phyloP scores from a whole-genome alignment of 2,888 invertebrate genomes.

The Drosophila incognita region DNA sequence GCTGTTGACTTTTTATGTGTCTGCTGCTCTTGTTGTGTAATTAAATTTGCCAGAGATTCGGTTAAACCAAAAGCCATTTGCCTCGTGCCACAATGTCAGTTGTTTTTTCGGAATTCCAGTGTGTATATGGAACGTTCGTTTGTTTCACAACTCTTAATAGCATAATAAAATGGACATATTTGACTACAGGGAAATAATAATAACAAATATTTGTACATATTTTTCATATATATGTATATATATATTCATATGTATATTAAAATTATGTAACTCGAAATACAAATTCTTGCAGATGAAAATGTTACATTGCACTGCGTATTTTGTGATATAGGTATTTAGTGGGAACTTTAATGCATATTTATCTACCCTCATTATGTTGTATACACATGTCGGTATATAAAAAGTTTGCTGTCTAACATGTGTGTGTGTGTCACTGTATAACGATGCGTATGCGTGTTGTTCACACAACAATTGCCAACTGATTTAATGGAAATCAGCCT shows the following conservation, averaged over 20 bases:
- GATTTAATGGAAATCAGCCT: conserved; percentile 25
- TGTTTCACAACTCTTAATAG: neutral
- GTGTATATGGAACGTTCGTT: neutral
- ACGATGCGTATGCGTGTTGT: conserved; percentile 38
- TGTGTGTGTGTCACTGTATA: conserved; percentile 5
- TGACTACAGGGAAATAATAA: neutral
- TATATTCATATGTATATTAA: neutral
- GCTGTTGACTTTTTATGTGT: conserved; percentile 8
- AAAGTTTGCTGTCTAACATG: neutral
- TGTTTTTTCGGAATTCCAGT: neutral
- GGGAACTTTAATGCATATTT: neutral
- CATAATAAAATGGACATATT: neutral
- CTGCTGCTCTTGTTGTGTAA: conserved; percentile 37
- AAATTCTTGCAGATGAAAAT: neutral
- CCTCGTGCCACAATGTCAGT: neutral
- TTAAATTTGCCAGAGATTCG: conserved; percentile 50
- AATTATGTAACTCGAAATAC: neutral
- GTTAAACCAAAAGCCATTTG: conserved; percentile 5
- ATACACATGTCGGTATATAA: neutral
- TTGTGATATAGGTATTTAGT: neutral
- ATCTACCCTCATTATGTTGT: neutral
- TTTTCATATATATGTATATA: neutral
- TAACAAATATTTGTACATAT: neutral
- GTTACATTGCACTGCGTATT: neutral
- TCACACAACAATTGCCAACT: conserved; percentile 19